Conservation (phyloP, 2,888 invertebrate genomes). For the Dryobota labecula region DNA sequence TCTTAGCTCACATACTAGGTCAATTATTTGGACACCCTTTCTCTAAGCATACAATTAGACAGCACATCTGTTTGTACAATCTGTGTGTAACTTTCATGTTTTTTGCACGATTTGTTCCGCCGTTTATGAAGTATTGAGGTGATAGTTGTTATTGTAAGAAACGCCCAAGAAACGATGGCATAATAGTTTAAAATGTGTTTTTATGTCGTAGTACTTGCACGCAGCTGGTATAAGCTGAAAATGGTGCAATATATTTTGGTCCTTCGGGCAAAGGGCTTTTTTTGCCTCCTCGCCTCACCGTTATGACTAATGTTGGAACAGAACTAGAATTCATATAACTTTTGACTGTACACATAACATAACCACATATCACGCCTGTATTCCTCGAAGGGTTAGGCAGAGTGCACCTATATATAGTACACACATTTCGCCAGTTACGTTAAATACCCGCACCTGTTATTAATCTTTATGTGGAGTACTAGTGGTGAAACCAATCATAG, state of each 20-base stretch:
- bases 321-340: neutral
- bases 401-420: too few relatives aligned
- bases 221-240: neutral
- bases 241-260: neutral
- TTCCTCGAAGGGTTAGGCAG: too few relatives aligned
- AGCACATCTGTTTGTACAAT: slow-evolving; percentile 24
- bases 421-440: too few relatives aligned
- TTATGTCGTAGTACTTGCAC: slow-evolving; percentile 20
- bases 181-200: slow-evolving; percentile 40
- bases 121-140: slow-evolving; percentile 51
- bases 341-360: neutral
- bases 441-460: neutral
- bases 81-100: slow-evolving; percentile 37
- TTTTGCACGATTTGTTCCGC: slow-evolving; percentile 48
- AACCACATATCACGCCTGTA: too few relatives aligned
- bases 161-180: neutral
- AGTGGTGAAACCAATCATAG: slow-evolving; percentile 8
- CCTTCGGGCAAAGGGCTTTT: neutral
- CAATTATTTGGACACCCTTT: slow-evolving; percentile 58
- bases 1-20: slow-evolving; percentile 58
- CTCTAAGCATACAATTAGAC: slow-evolving; percentile 44
- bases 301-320: neutral
- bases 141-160: slow-evolving; percentile 39
- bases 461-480: slow-evolving; percentile 2
- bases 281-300: neutral